phyloP scores from a whole-genome alignment of 1,140 invertebrate species.

The Probaryconus sp. region DNA sequence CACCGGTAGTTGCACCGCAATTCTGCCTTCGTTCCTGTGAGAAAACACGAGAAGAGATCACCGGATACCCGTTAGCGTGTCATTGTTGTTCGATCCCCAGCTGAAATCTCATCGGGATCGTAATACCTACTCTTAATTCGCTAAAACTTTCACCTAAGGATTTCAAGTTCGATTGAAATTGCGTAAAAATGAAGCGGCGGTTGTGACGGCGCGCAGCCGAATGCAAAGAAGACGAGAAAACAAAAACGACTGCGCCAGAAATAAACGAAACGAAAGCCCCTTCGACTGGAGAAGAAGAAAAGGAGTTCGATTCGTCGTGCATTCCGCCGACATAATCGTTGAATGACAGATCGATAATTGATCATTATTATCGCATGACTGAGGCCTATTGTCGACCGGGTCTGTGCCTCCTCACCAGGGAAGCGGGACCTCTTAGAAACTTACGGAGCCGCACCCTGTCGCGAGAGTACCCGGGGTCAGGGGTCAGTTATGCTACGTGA shows the following conservation, averaged over 20 bases:
- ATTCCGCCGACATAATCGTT: slow-evolving; percentile 71
- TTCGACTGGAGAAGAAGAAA: slow-evolving; percentile 48
- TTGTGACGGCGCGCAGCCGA: too few relatives aligned
- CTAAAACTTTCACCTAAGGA: too few relatives aligned
- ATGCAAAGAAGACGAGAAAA: too few relatives aligned
- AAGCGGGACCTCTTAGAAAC: slow-evolving; percentile 64
- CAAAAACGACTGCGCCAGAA: slow-evolving; percentile 25
- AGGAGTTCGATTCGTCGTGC: slow-evolving; percentile 73
- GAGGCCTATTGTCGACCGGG: slow-evolving; percentile 69
- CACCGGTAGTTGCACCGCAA: slow-evolving; percentile 64
- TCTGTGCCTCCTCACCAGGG: slow-evolving; percentile 59
- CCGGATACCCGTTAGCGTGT: neutral
- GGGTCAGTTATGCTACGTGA: slow-evolving; percentile 69
- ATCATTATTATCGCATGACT: slow-evolving; percentile 77
- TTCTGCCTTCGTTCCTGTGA: slow-evolving; percentile 66
- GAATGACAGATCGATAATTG: slow-evolving; percentile 78
- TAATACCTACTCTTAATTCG: too few relatives aligned
- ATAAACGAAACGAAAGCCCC: slow-evolving; percentile 18
- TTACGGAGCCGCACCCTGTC: slow-evolving; percentile 71
- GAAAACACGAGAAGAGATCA: slow-evolving; percentile 50
- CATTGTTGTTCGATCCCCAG: slow-evolving; percentile 9
- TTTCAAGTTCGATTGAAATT: too few relatives aligned
- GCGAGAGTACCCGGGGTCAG: slow-evolving; percentile 67
- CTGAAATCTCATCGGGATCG: neutral
- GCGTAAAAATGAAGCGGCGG: too few relatives aligned